phyloP scores from a whole-genome alignment of 2,113 vertebrate species.

The Formicarius rufipectus region DNA sequence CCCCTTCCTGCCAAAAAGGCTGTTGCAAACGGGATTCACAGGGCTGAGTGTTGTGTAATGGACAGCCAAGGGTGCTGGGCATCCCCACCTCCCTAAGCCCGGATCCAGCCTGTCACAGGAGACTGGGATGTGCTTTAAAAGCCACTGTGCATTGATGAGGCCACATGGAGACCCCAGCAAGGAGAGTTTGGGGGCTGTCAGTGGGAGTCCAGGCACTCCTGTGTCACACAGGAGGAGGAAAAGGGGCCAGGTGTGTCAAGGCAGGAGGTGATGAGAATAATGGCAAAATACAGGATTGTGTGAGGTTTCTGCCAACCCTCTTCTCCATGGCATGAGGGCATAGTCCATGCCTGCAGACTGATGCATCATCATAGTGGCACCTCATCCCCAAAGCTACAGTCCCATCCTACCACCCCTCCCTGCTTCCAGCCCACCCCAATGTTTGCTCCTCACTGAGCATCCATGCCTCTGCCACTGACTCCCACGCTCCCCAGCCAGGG shows the following conservation, averaged over 20 bases:
- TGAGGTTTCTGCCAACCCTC: background rate
- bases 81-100: background rate
- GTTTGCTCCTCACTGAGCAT: background rate
- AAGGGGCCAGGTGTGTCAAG: background rate
- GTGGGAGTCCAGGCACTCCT: background rate
- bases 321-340: background rate
- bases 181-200: background rate
- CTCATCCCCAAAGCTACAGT: background rate
- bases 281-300: background rate
- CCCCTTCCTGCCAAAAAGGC: background rate
- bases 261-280: background rate
- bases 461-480: fast-evolving
- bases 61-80: background rate
- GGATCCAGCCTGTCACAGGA: background rate
- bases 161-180: background rate
- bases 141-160: background rate
- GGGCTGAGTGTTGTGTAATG: background rate
- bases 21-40: background rate
- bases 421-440: background rate
- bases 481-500: background rate
- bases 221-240: background rate
- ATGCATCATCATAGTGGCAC: background rate
- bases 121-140: background rate
- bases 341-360: background rate
- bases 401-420: background rate